Base-by-base conservation (phyloP, 2,888 invertebrate species). In the Eupeodes luniger region DNA sequence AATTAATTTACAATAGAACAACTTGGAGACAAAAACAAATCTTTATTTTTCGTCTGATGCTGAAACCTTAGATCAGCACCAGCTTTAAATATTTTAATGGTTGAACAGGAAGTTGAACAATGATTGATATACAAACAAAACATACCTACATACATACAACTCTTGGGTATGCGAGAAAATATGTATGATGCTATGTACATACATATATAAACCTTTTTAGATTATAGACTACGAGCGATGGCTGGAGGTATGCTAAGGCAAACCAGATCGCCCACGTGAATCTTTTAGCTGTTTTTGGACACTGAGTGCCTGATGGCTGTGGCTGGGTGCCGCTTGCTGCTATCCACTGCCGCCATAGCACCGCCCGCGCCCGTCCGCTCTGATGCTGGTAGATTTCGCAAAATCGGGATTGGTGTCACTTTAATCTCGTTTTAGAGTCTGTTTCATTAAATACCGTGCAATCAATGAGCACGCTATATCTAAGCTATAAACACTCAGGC, bases 401-500 rank as follows among this genome's bases (percentile, higher is more conserved):
- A 87, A 67, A 77, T 55, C 57, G 76, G 59, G 77, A 84, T 84
- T 77, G 77, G 84, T 87, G 87, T 87, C 87, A 84, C 61, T 87
- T 84, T 79, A 87, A 84, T 87, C 84, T 87, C 62, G 74, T 84
- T 84, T 76, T 78, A 81, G 53, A 81, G 61, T 67, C 40, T 44
- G 66, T 64, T 77, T 61, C 44, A 77, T 77, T 80, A 77, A 77
- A 69, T 77, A 80, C 72, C 40, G 66, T 79, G 66, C 70, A 69
- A 83, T 84, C 87, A 77, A 44, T 79, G 78, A 69, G 49, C 70
- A 85, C 66, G 64, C 70, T 78, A 78, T 34, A 34, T 34, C 12
- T 55, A 12, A 27, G 40, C 16, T 44, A 55, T 70, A 16, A 55
- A 61, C 44, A 61, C 59, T 40, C 69, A 44, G 34, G 55, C 67